Percentiles rank a stretch among this genome's conserved stretches.
phyloP scores from a whole-genome alignment of 2,888 invertebrate species.

The Yponomeuta malinellus region DNA sequence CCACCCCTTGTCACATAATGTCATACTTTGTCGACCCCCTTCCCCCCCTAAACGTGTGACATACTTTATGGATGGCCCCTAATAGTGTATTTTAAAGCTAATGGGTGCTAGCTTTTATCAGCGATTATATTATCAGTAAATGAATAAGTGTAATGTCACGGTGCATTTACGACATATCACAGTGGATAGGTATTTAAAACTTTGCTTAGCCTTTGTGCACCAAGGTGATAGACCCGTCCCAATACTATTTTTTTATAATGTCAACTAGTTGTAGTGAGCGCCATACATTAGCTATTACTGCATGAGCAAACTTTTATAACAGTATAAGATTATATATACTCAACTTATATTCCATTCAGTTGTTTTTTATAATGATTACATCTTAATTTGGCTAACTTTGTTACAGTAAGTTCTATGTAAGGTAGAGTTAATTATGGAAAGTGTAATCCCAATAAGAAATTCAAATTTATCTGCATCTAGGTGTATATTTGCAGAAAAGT shows the following conservation, averaged over 20 bases:
- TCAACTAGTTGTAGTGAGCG: neutral
- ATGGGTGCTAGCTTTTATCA: conserved; percentile 1
- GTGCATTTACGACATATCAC: conserved; percentile 15
- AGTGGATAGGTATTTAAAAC: conserved; percentile 1
- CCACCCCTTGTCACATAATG: no score
- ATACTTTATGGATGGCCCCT: no score
- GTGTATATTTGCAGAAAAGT: no score
- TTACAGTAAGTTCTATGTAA: no score
- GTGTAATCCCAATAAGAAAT: no score
- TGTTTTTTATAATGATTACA: no score
- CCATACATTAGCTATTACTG: neutral
- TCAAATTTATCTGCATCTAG: no score
- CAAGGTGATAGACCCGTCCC: conserved; percentile 21
- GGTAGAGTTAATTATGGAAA: no score
- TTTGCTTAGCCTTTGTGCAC: conserved; percentile 6
- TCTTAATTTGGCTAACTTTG: no score
- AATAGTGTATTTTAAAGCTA: neutral
- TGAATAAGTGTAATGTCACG: neutral
- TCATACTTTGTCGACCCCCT: no score
- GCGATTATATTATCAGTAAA: neutral
- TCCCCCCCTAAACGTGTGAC: no score
- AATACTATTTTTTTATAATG: conserved; percentile 10
- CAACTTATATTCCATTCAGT: no score
- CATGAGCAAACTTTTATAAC: neutral
- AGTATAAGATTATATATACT: neutral